phyloP scores from a whole-genome alignment of 2,888 invertebrate species.

The Boloria euphrosyne region DNA sequence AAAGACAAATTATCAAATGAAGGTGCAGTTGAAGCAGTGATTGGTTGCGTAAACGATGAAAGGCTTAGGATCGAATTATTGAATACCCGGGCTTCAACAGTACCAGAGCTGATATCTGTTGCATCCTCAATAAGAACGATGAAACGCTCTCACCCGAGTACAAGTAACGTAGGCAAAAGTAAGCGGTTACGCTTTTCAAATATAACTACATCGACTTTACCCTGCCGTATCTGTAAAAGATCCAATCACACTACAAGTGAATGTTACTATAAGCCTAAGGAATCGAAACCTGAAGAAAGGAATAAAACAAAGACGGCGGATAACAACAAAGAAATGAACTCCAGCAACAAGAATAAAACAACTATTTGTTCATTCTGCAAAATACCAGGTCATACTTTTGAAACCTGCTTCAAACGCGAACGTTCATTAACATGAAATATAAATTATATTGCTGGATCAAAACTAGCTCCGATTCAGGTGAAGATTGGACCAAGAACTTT shows the following conservation, averaged over 20 bases:
- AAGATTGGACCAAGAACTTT: neutral
- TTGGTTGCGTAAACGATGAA: slow-evolving; percentile 4
- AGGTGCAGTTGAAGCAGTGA: neutral
- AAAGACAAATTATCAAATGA: neutral
- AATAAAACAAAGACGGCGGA: too few species aligned
- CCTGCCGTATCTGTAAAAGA: slow-evolving; percentile 1
- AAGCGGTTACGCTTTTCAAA: slow-evolving; percentile 23
- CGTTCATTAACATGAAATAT: slow-evolving; percentile 41
- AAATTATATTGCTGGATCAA: slow-evolving; percentile 35
- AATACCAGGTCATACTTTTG: slow-evolving; percentile 38
- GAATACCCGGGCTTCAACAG: neutral
- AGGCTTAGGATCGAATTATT: neutral
- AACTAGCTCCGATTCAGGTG: neutral
- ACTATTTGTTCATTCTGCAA: slow-evolving; percentile 40
- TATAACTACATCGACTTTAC: too few species aligned
- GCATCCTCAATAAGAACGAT: neutral
- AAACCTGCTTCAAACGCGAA: slow-evolving; percentile 43
- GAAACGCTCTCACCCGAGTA: slow-evolving; percentile 13
- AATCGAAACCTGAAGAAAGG: neutral
- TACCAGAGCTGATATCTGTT: slow-evolving; percentile 3
- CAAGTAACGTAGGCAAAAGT: neutral
- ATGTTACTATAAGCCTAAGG: neutral
- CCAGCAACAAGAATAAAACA: neutral
- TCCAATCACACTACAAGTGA: too few species aligned
- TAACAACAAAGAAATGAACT: slow-evolving; percentile 4